Percentiles rank a stretch among this genome's conserved stretches.
These are phyloP conservation scores for Enteromius paludinosus DNA, from an alignment of 2,797 vertebrate genomes.

Conservation along the genomic window DNA sequence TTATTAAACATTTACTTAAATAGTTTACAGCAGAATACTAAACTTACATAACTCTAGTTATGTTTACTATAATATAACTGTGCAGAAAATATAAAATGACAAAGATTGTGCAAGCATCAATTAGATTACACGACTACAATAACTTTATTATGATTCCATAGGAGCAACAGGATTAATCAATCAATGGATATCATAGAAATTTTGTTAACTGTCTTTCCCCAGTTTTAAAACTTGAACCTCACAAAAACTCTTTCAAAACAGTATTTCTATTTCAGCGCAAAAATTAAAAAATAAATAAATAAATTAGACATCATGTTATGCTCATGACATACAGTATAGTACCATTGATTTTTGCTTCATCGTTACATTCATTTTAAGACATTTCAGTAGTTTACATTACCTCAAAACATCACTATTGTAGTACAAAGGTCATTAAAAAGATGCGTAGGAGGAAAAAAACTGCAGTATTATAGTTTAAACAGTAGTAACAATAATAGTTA, in stretches of 20 bases:
- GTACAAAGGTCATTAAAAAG: neutral
- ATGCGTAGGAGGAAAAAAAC: neutral
- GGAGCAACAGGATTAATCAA: neutral
- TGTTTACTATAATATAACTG: neutral
- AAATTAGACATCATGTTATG: neutral
- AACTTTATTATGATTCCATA: neutral
- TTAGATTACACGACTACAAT: neutral
- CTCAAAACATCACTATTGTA: neutral
- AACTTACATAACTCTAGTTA: neutral
- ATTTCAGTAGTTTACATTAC: neutral
- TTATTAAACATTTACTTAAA: constrained; percentile 12
- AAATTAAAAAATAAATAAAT: too few species aligned
- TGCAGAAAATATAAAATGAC: neutral
- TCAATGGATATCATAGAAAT: neutral
- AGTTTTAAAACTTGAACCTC: neutral
- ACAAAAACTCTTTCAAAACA: neutral
- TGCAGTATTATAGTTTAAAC: neutral
- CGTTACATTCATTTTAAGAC: neutral
- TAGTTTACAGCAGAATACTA: neutral
- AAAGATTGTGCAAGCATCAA: neutral
- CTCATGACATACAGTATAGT: too few species aligned
- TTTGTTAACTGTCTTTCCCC: neutral
- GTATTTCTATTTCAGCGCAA: neutral
- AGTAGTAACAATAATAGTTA: neutral
- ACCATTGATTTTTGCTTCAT: neutral